Percentiles rank a stretch among this genome's conserved stretches.
These are phyloP conservation scores for Zosterops hypoxanthus DNA, from an alignment of 2,113 vertebrate species.

Conservation along the genomic window DNA sequence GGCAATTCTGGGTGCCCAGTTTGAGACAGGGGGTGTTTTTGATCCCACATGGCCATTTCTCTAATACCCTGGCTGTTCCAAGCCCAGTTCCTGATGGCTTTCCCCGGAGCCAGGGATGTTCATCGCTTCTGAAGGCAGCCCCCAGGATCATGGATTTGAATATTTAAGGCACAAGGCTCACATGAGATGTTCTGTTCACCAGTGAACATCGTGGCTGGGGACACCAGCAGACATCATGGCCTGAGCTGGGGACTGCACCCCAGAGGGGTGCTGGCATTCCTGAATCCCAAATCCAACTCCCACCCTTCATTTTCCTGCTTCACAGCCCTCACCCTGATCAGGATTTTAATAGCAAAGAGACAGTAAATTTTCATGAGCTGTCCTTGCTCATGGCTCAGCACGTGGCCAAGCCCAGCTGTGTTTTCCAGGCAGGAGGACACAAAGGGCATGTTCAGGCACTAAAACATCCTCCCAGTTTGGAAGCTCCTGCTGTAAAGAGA, in stretches of 20 bases:
- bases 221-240: not conserved
- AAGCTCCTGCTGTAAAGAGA: not conserved
- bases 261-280: not conserved
- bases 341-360: not conserved
- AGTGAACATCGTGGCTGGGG: accelerated
- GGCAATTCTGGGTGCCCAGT: not conserved
- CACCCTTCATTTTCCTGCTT: not conserved
- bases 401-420: accelerated
- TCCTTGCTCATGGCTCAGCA: not conserved
- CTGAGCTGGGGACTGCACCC: not conserved
- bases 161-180: not conserved
- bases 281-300: not conserved
- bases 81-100: not conserved
- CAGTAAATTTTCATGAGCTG: not conserved
- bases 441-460: not conserved
- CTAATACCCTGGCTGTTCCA: not conserved
- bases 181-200: accelerated
- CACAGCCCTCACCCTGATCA: not conserved
- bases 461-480: not conserved
- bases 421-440: not conserved
- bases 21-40: not conserved
- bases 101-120: not conserved
- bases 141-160: not conserved
- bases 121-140: not conserved
- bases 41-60: not conserved